Evolutionary conservation across 2,113 vertebrate species (phyloP), one percentile per base, ranked within the genome.

Genomic region (Meles meles): DNA sequence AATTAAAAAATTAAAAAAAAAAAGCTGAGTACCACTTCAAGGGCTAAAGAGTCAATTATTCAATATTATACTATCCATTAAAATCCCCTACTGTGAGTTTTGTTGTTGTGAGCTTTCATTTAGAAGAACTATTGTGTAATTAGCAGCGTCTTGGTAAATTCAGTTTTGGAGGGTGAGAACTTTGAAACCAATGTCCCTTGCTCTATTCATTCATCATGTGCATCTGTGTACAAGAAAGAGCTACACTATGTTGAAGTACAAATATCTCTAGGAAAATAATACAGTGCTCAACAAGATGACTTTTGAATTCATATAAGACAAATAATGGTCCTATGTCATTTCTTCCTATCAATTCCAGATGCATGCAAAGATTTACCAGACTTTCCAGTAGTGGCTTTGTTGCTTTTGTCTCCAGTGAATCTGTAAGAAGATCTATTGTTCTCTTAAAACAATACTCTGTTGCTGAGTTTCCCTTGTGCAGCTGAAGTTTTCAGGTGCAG

Each of bases 281-380:
- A 93, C 89, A 96, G 90, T 42, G 82, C 79, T 94, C 42, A 79
- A 96, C 97, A 98, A 95, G 93, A 96, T 92, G 96, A 95, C 92
- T 98, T 98, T 97, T 97, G 96, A 98, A 97, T 97, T 94, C 88
- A 90, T 97, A 97, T 92, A 97, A 98, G 97, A 91, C 96, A 97
- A 97, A 97, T 97, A 98, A 96, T 96, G 47, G 95, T 88, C 84
- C 96, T 96, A 88, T 97, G 98, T 92, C 97, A 97, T 97, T 98
- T 98, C 90, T 96, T 97, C 97, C 96, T 97, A 98, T 98, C 96
- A 98, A 90, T 98, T 98, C 98, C 97, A 98, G 98, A 98, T 98
- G 98, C 77, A 96, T 87, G 49, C 34, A 93, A 94, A 97, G 71
- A 93, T 85, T 97, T 94, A 97, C 93, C 90, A 98, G 93, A 82